Percentiles rank a stretch among this genome's conserved stretches.
phyloP scores from a whole-genome alignment of 2,113 vertebrate genomes.

The Grammomys dolichurus region DNA sequence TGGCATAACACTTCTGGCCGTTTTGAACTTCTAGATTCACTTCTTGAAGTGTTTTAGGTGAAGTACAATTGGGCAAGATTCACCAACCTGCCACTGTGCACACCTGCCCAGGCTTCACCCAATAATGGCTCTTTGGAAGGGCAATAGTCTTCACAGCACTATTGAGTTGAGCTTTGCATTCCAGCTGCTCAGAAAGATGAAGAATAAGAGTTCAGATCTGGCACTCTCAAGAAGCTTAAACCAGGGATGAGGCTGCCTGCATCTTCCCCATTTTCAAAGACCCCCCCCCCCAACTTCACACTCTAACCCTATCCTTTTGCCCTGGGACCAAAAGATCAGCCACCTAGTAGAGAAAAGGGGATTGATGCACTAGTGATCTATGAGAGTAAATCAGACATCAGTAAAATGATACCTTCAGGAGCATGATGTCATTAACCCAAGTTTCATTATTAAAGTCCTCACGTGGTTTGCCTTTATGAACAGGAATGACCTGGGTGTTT shows the following conservation, averaged over 20 bases:
- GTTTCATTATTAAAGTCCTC: not conserved
- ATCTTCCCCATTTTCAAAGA: not conserved
- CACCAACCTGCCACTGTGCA: not conserved
- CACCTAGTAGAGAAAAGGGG: not conserved
- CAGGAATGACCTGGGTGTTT: not conserved
- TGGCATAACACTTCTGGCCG: not conserved
- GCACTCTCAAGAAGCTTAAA: not conserved
- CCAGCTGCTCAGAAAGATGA: not conserved
- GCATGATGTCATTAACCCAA: not conserved
- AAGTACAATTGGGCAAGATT: too few species aligned
- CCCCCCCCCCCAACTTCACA: not conserved
- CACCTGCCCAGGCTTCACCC: not conserved
- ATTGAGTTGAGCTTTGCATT: not conserved
- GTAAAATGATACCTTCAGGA: slow-evolving; percentile 2
- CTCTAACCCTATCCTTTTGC: not conserved
- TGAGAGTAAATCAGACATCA: not conserved
- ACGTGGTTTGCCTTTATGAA: not conserved
- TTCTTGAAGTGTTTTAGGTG: not conserved
- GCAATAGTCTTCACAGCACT: not conserved
- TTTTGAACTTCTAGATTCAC: not conserved
- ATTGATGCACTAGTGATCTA: not conserved
- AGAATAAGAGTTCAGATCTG: not conserved
- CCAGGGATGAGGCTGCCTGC: not conserved
- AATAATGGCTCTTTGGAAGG: not conserved
- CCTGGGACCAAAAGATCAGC: not conserved